Conservation (phyloP, 1,140 invertebrate genomes). For the Manduca sexta region DNA sequence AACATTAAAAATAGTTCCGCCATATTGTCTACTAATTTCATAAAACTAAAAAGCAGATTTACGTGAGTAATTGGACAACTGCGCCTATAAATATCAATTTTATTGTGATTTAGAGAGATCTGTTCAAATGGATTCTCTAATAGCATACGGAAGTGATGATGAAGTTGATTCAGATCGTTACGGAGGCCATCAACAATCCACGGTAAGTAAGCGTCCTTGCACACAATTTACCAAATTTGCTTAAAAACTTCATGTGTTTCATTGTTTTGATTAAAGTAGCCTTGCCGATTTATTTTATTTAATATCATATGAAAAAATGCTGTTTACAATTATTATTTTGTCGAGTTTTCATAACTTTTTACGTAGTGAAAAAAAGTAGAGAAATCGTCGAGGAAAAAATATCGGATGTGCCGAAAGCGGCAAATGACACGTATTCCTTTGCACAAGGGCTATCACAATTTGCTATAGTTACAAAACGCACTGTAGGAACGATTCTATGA, state of each 20-base stretch:
- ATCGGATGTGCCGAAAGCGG: too few species aligned
- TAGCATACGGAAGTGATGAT: constrained; percentile 78
- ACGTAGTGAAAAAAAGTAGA: too few species aligned
- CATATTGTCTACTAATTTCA: constrained; percentile 4
- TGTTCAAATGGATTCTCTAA: constrained; percentile 73
- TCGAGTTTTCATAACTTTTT: too few species aligned
- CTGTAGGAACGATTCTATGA: too few species aligned
- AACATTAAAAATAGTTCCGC: background rate
- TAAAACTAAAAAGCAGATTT: background rate
- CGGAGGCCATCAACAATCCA: constrained; percentile 25
- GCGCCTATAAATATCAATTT: background rate
- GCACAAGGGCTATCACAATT: too few species aligned
- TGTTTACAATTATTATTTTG: too few species aligned
- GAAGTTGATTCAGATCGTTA: constrained; percentile 69
- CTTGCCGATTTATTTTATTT: too few species aligned
- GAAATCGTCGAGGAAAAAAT: too few species aligned
- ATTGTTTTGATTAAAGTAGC: too few species aligned
- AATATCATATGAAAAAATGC: too few species aligned
- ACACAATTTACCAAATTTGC: constrained; percentile 3
- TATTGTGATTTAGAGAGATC: background rate
- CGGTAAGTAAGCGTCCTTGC: constrained; percentile 35
- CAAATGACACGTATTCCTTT: too few species aligned
- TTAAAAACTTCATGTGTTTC: background rate
- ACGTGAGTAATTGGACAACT: background rate
- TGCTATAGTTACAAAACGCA: too few species aligned